A percentile compares a stretch with the other conserved stretches of the same genome.
These are phyloP conservation scores for Tetrao urogallus DNA, from an alignment of 2,113 vertebrate species.

Conservation along the genomic window DNA sequence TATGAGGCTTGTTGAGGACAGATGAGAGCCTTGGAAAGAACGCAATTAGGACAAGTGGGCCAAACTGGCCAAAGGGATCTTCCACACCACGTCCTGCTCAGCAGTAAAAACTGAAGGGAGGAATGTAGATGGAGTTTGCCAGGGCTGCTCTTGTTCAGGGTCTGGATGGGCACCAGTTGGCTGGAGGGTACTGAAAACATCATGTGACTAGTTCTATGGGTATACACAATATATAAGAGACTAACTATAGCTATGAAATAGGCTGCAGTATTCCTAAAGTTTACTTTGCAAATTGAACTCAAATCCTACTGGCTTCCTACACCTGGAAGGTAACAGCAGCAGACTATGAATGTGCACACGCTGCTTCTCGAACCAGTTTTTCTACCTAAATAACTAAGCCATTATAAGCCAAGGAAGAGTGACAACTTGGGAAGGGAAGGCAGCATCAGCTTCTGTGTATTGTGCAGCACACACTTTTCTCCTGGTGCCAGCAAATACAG, in stretches of 20 bases:
- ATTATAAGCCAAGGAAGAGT: background rate
- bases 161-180: no score
- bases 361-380: background rate
- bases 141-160: background rate
- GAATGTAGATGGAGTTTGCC: background rate
- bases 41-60: background rate
- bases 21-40: no score
- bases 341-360: background rate
- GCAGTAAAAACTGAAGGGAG: background rate
- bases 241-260: background rate
- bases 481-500: background rate
- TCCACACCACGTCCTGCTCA: no score
- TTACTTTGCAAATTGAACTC: background rate
- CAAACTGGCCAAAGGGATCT: no score
- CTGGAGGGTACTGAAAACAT: background rate
- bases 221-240: background rate
- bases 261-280: background rate
- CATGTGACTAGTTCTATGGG: background rate
- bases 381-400: background rate
- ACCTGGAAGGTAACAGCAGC: background rate
- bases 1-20: no score
- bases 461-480: background rate
- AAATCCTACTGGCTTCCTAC: background rate
- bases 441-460: background rate
- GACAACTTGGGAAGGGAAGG: background rate